Conservation (phyloP, 2,797 vertebrate genomes). For the Decapterus maruadsi region DNA sequence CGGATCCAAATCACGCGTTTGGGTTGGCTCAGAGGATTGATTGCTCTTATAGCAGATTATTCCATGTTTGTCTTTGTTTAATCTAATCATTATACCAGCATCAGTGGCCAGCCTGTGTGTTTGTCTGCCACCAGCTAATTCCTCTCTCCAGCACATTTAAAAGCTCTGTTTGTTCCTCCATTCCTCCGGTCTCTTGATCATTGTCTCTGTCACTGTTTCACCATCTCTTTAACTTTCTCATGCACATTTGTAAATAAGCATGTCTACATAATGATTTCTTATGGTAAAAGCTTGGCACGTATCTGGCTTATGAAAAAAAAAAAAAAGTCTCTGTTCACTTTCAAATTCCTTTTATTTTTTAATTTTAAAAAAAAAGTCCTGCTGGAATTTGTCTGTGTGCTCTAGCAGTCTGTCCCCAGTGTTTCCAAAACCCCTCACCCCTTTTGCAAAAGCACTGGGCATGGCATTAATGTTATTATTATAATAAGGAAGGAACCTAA, state of each 20-base stretch:
- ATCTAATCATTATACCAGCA: slow-evolving; percentile 83
- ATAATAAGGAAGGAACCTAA: slow-evolving; percentile 48
- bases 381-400: slow-evolving; percentile 16
- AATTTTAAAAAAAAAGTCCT: slow-evolving; percentile 5
- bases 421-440: slow-evolving; percentile 33
- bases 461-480: slow-evolving; percentile 44
- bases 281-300: slow-evolving; percentile 1
- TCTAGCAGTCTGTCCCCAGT: neutral
- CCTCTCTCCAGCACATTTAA: slow-evolving; percentile 67
- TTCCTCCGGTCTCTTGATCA: slow-evolving; percentile 50
- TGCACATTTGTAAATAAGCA: slow-evolving; percentile 40
- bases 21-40: slow-evolving; percentile 76
- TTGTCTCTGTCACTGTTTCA: slow-evolving; percentile 61
- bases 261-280: slow-evolving; percentile 29
- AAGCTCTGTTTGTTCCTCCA: slow-evolving; percentile 65
- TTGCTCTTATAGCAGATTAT: slow-evolving; percentile 82
- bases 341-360: neutral
- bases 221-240: slow-evolving; percentile 45
- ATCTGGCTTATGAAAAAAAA: neutral
- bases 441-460: slow-evolving; percentile 28
- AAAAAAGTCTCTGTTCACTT: neutral
- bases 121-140: slow-evolving; percentile 81
- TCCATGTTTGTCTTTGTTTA: slow-evolving; percentile 83
- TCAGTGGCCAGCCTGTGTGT: slow-evolving; percentile 81
- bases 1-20: slow-evolving; percentile 75